Base-by-base conservation (phyloP, 2,888 invertebrate species). In the Ceratothoa steindachneri region DNA sequence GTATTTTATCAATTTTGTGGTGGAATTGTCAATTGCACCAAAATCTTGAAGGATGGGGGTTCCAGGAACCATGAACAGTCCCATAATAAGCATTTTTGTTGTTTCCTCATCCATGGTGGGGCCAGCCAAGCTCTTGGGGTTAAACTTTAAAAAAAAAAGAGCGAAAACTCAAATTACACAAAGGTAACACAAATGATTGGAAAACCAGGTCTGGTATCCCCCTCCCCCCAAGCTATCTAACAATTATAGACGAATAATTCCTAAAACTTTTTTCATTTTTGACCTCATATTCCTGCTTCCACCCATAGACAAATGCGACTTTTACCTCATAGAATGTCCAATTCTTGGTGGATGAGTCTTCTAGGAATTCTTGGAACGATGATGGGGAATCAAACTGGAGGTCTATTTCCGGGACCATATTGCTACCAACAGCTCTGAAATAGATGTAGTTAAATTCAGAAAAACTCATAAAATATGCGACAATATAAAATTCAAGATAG, bases 301-400 rank as follows among this genome's bases (percentile, higher is more conserved):
- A n/a, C n/a, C n/a, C n/a, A n/a, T n/a, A n/a, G n/a, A n/a, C n/a
- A n/a, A n/a, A n/a, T n/a, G 19, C 9, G 60, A 60, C 5, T 4
- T 60, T 28, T 24, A 77, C 77, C 78, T 71, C 71, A 28, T 67
- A 78, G 64, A 75, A 78, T 9, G 65, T 28, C 75, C 75, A 78
- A 12, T 66, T n/a, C n/a, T n/a, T 51, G 52, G 71, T 55, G 7
- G 51, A 15, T 30, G 71, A 71, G 12, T 30, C 41, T 1, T 75
- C 67, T 28, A 78, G 71, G 75, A 78, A 78, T 15, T 55, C 28
- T 28, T 68, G 31, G 69, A 65, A 78, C 15, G n/a, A 27, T 31
- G 30, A 64, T 31, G 71, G 71, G 12, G 41, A 30, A n/a, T 65
- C 41, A n/a, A 73, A 41, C 27, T 71, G 30, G 27, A 64, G 68